Evolutionary conservation across 1,140 invertebrate genomes (phyloP).

Genomic region (Asbolus verrucosus): DNA sequence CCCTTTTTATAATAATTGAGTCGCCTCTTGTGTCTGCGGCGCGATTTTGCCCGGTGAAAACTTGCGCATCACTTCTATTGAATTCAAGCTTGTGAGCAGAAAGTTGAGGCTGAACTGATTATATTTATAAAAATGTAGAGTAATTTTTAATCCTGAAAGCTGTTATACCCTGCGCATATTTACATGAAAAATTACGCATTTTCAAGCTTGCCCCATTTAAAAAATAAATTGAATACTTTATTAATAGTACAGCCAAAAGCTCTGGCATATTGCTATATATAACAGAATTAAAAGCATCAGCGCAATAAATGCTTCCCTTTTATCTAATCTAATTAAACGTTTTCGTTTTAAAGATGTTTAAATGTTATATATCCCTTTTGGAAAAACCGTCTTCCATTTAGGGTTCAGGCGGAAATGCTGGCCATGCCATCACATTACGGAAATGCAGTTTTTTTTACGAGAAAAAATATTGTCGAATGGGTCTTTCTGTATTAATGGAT

Average conservation of each 20-base stretch:
- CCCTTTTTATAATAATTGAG: conserved; percentile 38
- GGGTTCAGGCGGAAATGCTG: background rate
- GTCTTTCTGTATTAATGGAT: conserved; percentile 39
- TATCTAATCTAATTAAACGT: conserved; percentile 41
- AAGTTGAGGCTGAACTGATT: conserved; percentile 39
- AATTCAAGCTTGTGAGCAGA: conserved; percentile 11
- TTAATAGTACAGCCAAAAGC: conserved; percentile 44
- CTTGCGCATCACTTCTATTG: conserved; percentile 2
- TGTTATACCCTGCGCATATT: conserved; percentile 38
- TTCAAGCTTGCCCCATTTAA: conserved; percentile 46
- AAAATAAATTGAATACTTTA: conserved; percentile 51
- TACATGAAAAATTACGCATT: conserved; percentile 46
- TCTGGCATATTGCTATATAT: conserved; percentile 41
- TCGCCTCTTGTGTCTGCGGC: background rate
- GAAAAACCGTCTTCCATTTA: conserved; percentile 16
- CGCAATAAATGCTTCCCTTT: conserved; percentile 39
- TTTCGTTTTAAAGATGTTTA: conserved; percentile 28
- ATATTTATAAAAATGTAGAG: conserved; percentile 48
- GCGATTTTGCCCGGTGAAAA: background rate
- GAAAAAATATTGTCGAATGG: conserved; percentile 23
- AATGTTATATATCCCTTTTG: conserved; percentile 33
- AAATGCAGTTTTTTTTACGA: background rate
- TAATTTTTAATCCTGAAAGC: conserved; percentile 49
- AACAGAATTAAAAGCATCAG: conserved; percentile 47
- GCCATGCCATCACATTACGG: background rate